Evolutionary conservation across 2,797 vertebrate species (phyloP), one percentile per base, ranked within the genome.

Genomic region (Melanotaenia maccullochi): DNA sequence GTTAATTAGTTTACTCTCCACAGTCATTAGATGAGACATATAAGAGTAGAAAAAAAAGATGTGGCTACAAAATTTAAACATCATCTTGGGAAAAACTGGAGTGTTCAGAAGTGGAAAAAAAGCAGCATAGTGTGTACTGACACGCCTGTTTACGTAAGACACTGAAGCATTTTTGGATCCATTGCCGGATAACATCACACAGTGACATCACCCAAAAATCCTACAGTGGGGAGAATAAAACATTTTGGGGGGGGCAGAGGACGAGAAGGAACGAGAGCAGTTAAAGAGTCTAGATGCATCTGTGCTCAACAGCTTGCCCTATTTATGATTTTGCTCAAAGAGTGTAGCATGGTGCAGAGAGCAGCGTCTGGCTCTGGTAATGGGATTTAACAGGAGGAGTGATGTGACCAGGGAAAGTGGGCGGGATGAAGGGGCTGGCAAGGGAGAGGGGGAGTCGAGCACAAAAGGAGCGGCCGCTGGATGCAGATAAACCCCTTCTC

Each of bases 221-320:
- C 65, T 72, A 60, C 11, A 1, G 25, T 44, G 28, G 36, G 32
- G 60, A 40, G 59, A n/a, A 28, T 38, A 51, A 65, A 57, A 59
- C 22, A 59, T 52, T 52, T 65, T 13, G 49, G 5, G 47, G 47
- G 12, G 68, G 83, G 71, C 5, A 76, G 76, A 71, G 62, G 77
- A 63, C 58, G 84, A 70, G 75, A 57, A 57, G 55, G 64, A 81
- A 83, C 3, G 76, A 79, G 78, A 79, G 75, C 81, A 75, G 54
- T 16, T 4, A 40, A 30, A 35, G 74, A 18, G 83, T 56, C 81
- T 54, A 14, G 82, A 78, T 60, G 87, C 87, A 89, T 88, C 76
- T 85, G 86, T 68, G 70, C 78, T 78, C 86, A 76, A 83, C 86
- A 86, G 90, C 86, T 85, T 84, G 89, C 82, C 88, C 90, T 87